Percentiles rank a stretch among this genome's conserved stretches.
Conservation (phyloP, 2,113 vertebrate species). For the Cinclus cinclus region DNA sequence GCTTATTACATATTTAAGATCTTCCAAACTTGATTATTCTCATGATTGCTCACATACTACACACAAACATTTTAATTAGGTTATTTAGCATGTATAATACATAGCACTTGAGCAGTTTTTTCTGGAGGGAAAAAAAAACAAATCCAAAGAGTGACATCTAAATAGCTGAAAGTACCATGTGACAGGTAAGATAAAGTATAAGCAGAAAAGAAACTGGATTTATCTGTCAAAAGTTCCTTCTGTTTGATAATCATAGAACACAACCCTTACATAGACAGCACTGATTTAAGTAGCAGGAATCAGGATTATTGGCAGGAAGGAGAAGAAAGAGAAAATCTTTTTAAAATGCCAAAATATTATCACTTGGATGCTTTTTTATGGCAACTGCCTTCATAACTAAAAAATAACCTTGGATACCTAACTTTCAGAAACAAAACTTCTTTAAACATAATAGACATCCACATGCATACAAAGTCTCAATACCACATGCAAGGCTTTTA, state of each 20-base stretch:
- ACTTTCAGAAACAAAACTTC: background rate
- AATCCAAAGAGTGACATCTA: background rate
- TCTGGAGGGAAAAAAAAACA: background rate
- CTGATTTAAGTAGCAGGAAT: slow-evolving; percentile 32
- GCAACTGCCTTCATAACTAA: background rate
- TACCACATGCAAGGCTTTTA: background rate
- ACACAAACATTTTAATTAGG: slow-evolving; percentile 51
- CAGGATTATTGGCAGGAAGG: background rate
- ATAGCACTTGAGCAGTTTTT: slow-evolving; percentile 18
- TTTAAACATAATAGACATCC: background rate
- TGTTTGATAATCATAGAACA: slow-evolving; percentile 47
- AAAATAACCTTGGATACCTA: background rate
- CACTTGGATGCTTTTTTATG: background rate
- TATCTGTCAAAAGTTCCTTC: slow-evolving; percentile 25
- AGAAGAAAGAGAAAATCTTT: slow-evolving; percentile 18
- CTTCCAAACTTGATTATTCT: slow-evolving; percentile 8
- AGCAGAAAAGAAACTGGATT: slow-evolving; percentile 29
- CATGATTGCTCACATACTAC: background rate
- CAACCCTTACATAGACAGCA: background rate
- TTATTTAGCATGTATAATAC: slow-evolving; percentile 48
- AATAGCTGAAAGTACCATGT: slow-evolving; percentile 21
- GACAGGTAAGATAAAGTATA: slow-evolving; percentile 27
- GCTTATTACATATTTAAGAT: slow-evolving; percentile 20
- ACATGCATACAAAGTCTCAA: background rate
- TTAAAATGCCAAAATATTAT: slow-evolving; percentile 15